Percentiles rank a stretch among this genome's conserved stretches.
These are phyloP conservation scores for Psammodynastes pulverulentus DNA, from an alignment of 2,113 vertebrate genomes.

Conservation along the genomic window DNA sequence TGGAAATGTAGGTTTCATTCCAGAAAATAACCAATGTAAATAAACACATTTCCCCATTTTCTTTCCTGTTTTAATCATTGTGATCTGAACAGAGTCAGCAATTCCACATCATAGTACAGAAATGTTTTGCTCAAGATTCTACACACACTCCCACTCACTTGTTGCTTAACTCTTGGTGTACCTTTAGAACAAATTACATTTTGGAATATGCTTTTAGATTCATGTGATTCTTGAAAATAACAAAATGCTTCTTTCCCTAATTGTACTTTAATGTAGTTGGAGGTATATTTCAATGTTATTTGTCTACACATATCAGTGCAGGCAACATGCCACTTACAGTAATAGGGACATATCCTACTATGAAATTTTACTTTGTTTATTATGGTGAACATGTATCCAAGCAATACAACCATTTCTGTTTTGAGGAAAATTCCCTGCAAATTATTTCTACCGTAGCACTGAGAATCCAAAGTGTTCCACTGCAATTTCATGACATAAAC, in stretches of 20 bases:
- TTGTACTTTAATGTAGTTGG: constrained; percentile 21
- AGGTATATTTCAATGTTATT: neutral
- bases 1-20: neutral
- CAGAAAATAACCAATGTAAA: neutral
- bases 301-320: constrained; percentile 13
- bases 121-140: constrained; percentile 19
- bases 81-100: neutral
- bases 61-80: neutral
- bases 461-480: neutral
- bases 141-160: constrained; percentile 31
- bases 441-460: neutral
- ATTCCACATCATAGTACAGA: neutral
- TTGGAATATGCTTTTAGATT: constrained; percentile 30
- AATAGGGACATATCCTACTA: neutral
- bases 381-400: constrained; percentile 2
- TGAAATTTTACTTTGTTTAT: constrained; percentile 7
- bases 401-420: neutral
- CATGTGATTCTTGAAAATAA: constrained; percentile 21
- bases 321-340: constrained; percentile 11
- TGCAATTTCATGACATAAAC: neutral
- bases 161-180: neutral
- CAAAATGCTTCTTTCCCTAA: constrained; percentile 28
- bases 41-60: neutral
- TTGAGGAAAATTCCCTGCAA: neutral
- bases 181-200: constrained; percentile 26